Evolutionary conservation across 37 sponge, comb jelly and placozoan genomes (phyloP).

Genomic region (Oscarella lobularis): DNA sequence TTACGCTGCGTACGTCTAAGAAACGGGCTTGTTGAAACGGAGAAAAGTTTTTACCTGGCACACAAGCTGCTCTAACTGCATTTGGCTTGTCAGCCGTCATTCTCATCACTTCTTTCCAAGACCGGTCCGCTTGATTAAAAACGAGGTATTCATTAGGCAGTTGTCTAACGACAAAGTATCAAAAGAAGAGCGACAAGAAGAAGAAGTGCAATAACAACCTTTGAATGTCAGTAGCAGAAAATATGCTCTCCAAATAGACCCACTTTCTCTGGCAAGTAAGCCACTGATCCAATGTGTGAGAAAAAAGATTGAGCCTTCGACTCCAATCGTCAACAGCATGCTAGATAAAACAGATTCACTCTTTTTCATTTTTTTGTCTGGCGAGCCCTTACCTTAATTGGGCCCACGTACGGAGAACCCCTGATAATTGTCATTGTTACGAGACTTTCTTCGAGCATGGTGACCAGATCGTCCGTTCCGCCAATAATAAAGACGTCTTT

Average conservation of each 20-base stretch:
- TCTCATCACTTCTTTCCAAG: conserved; percentile 52
- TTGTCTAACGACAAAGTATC: conserved; percentile 23
- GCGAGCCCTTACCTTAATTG: conserved; percentile 52
- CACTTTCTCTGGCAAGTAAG: conserved; percentile 63
- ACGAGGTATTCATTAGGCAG: conserved; percentile 27
- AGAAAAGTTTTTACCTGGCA: conserved; percentile 21
- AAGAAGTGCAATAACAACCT: neutral
- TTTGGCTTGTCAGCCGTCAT: conserved; percentile 24
- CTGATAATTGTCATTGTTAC: conserved; percentile 55
- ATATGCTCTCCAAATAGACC: conserved; percentile 61
- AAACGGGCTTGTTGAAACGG: neutral
- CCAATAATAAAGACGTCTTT: conserved; percentile 22
- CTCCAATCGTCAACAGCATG: conserved; percentile 56
- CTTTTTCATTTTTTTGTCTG: no score
- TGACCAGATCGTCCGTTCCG: conserved; percentile 45
- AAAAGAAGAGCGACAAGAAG: neutral
- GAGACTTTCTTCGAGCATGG: conserved; percentile 53
- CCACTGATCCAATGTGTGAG: conserved; percentile 51
- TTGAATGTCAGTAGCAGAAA: conserved; percentile 53
- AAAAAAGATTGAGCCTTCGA: conserved; percentile 30
- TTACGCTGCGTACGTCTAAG: neutral
- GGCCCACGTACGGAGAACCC: conserved; percentile 45
- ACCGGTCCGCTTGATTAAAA: conserved; percentile 62
- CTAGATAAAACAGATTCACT: conserved; percentile 5
- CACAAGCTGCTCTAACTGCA: conserved; percentile 38